Evolutionary conservation across 2,113 vertebrate genomes (phyloP).

Genomic region (Caranx ignobilis): DNA sequence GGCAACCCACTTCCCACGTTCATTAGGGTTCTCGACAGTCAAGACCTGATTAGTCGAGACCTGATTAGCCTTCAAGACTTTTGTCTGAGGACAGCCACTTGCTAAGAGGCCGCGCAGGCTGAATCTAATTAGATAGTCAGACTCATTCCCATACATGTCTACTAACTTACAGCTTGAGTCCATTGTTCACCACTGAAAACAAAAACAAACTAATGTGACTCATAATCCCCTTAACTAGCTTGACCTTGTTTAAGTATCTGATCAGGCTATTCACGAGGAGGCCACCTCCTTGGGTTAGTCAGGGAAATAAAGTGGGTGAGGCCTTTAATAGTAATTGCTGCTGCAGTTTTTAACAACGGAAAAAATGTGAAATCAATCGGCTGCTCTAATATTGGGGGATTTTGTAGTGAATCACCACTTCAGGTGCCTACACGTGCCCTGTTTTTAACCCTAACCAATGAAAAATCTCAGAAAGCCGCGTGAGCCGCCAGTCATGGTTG

Average conservation of each 20-base stretch:
- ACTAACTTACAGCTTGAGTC: slow-evolving; percentile 56
- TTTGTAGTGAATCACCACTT: neutral
- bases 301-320: slow-evolving; percentile 18
- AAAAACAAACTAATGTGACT: slow-evolving; percentile 71
- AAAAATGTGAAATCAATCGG: neutral
- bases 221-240: slow-evolving; percentile 78
- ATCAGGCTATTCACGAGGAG: slow-evolving; percentile 61
- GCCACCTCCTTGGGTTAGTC: slow-evolving; percentile 49
- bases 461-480: slow-evolving; percentile 8
- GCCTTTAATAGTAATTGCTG: slow-evolving; percentile 3
- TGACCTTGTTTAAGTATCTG: slow-evolving; percentile 79
- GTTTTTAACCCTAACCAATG: slow-evolving; percentile 13
- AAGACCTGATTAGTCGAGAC: slow-evolving; percentile 67
- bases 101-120: slow-evolving; percentile 49
- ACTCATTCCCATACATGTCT: slow-evolving; percentile 78
- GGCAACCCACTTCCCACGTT: slow-evolving; percentile 76
- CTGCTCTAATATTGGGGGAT: neutral
- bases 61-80: slow-evolving; percentile 75
- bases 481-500: slow-evolving; percentile 82
- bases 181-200: slow-evolving; percentile 70
- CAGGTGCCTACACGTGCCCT: neutral
- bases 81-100: slow-evolving; percentile 64
- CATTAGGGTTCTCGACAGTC: slow-evolving; percentile 69
- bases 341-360: neutral
- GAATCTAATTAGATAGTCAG: slow-evolving; percentile 71